Conservation (phyloP, 2,888 invertebrate genomes). For the Blera fallax region DNA sequence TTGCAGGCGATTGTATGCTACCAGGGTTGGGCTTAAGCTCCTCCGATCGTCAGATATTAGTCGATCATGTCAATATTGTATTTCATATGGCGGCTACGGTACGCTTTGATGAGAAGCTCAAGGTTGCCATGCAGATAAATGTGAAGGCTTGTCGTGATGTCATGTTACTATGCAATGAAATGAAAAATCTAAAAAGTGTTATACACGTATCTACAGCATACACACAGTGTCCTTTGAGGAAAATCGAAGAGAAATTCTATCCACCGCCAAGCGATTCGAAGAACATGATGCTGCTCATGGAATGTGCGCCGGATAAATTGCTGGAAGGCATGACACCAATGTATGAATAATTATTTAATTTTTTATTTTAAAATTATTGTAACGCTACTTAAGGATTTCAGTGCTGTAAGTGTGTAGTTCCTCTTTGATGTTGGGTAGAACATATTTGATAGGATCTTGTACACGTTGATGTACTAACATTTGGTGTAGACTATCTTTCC, state of each 20-base stretch:
- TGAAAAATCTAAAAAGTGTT: conserved; percentile 82
- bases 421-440: no score
- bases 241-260: conserved; percentile 84
- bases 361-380: no score
- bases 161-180: conserved; percentile 85
- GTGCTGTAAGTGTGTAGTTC: no score
- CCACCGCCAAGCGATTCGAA: conserved; percentile 83
- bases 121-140: conserved; percentile 88
- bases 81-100: conserved; percentile 85
- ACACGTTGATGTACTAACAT: no score
- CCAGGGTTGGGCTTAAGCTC: conserved; percentile 83
- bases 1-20: conserved; percentile 83
- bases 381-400: no score
- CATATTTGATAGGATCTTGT: no score
- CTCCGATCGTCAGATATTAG: conserved; percentile 81
- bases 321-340: conserved; percentile 83
- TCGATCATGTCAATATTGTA: conserved; percentile 83
- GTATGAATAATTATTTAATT: conserved; percentile 76
- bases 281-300: conserved; percentile 83
- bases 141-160: conserved; percentile 87
- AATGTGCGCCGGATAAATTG: conserved; percentile 83
- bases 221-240: conserved; percentile 82
- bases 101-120: conserved; percentile 89
- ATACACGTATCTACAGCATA: conserved; percentile 85
- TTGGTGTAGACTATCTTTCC: no score